Conservation (phyloP, 1,140 invertebrate species). For the Choristoneura fumiferana region DNA sequence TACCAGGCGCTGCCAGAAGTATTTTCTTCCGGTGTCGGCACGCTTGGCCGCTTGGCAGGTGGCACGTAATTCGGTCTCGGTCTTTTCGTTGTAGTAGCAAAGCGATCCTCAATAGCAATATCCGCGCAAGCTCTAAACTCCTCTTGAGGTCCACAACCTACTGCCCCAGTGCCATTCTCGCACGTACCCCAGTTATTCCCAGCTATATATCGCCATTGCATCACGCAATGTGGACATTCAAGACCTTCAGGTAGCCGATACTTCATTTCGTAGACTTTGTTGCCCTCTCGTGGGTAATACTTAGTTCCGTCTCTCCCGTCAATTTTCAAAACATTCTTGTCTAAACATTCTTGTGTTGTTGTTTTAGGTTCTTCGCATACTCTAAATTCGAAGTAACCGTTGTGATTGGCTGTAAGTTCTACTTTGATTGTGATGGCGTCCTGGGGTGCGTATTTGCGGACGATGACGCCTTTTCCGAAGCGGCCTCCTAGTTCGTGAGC, state of each 20-base stretch:
- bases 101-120: conserved; percentile 82
- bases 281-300: conserved; percentile 88
- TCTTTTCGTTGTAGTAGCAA: conserved; percentile 54
- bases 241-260: conserved; percentile 84
- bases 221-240: conserved; percentile 87
- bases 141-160: conserved; percentile 92
- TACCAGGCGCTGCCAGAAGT: conserved; percentile 55
- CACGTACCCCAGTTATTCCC: conserved; percentile 90
- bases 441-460: conserved; percentile 84
- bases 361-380: conserved; percentile 83
- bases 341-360: conserved; percentile 87
- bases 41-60: conserved; percentile 54
- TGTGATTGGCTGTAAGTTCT: conserved; percentile 88
- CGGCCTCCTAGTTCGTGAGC: conserved; percentile 91
- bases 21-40: conserved; percentile 55
- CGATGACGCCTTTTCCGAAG: conserved; percentile 90
- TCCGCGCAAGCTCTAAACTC: conserved; percentile 93
- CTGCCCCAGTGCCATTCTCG: conserved; percentile 83
- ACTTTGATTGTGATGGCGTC: conserved; percentile 85
- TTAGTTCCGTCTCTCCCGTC: conserved; percentile 71
- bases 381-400: conserved; percentile 93
- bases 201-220: conserved; percentile 90
- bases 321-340: conserved; percentile 83
- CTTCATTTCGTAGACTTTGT: conserved; percentile 87
- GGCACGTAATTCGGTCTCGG: conserved; percentile 65